Base-by-base conservation (phyloP, 2,888 invertebrate genomes). In the Agriotes lineatus region DNA sequence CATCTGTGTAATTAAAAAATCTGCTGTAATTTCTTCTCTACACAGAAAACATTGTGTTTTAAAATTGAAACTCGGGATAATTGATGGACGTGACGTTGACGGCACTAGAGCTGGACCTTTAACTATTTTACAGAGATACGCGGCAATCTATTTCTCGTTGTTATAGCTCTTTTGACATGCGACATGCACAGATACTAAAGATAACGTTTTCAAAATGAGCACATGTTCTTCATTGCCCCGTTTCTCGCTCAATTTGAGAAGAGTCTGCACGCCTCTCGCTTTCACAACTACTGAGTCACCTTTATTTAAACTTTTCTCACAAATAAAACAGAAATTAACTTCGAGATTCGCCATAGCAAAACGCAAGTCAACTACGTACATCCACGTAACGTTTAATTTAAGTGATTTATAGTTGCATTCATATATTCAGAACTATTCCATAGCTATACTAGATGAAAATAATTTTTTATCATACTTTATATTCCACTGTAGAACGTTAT, bases 131-230 rank as follows among this genome's bases (percentile, higher is more conserved):
- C 45, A 35, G 2, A 37, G 9, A 57, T 39, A 39, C 25, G 57
- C 48, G 18, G 35, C 50, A 22, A 67, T 70, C 14, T 61, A 35
- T 68, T 68, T 70, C n/a, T 61, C 50, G 45, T 67, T 67, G 19
- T 48, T 70, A 64, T 68, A 67, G 22, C 59, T 63, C 39, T 56
- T 68, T 35, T 70, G 54, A 18, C 58, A 70, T 25, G 68, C 60
- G 39, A 7, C 57, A 37, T 70, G 64, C 35, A 64, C 70, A 59
- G 42, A 68, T 14, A 70, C 63, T 33, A 44, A 57, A 2, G 50
- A 52, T 57, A 62, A 22, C 16, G 1, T 62, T 50, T 12, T 61
- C 33, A 62, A 54, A 56, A 60, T 45, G 35, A 35, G 44, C 45
- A 20, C 42, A 48, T 69, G 44, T 56, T 33, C 50, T n/a, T 18